These are phyloP conservation scores for Timandra comae DNA, from an alignment of 2,888 invertebrate species.

Conservation along the genomic window DNA sequence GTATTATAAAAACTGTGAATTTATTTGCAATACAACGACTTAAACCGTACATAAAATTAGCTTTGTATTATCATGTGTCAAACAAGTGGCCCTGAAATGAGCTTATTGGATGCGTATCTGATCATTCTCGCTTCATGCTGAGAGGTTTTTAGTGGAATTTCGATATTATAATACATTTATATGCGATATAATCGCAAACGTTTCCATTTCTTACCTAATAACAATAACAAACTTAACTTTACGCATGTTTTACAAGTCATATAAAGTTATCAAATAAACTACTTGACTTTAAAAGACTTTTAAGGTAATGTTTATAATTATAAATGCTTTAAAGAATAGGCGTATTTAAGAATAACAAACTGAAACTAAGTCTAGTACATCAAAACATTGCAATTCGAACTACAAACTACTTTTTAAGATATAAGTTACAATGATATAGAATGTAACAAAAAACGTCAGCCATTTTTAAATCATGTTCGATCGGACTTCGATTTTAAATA, in stretches of 20 bases:
- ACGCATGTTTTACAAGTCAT: conserved; percentile 32
- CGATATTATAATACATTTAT: conserved; percentile 55
- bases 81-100: conserved; percentile 54
- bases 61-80: conserved; percentile 55
- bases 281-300: too few species aligned
- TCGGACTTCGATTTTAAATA: conserved; percentile 64
- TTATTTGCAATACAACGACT: conserved; percentile 48
- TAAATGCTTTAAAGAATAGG: too few species aligned
- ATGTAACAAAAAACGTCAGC: conserved; percentile 36
- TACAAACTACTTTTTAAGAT: too few species aligned
- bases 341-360: too few species aligned
- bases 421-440: too few species aligned
- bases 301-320: too few species aligned
- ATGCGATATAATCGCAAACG: conserved; percentile 42
- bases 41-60: conserved; percentile 53
- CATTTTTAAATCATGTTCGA: conserved; percentile 58
- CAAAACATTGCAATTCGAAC: too few species aligned
- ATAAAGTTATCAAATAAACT: conserved; percentile 43
- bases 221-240: too few species aligned
- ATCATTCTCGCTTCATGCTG: conserved; percentile 55
- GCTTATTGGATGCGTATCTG: conserved; percentile 40
- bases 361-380: conserved; percentile 29
- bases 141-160: conserved; percentile 44
- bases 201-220: conserved; percentile 31
- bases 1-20: conserved; percentile 62